Evolutionary conservation across 2,113 vertebrate genomes (phyloP), one percentile per base, ranked within the genome.

Genomic region (Bostrychus sinensis): DNA sequence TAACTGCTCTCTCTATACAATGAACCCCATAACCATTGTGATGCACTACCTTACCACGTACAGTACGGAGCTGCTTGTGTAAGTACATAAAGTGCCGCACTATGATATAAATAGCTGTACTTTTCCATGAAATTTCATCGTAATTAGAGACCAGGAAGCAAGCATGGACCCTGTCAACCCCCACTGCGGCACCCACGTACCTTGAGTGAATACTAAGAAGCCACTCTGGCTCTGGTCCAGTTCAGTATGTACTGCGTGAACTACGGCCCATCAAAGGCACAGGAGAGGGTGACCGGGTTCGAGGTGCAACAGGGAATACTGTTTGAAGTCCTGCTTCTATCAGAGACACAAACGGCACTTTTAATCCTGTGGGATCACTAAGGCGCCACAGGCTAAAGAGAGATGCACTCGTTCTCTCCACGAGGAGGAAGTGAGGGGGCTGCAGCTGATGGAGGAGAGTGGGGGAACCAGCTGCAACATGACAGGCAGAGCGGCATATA

Each of bases 151-250:
- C 83, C 85, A 81, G 74, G 81, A 89, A 82, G 79, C 83, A 89
- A 82, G 79, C 83, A 85, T 85, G 83, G 84, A 90, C 88, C 81
- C 79, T 78, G 57, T 91, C 85, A 89, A 90, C 87, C 87, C 88
- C 81, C 87, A 88, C 90, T 89, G 88, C 76, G 73, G 85, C 85
- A 88, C 82, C 84, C 87, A 90, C 73, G 88, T 79, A 90, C 84
- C 89, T 88, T 87, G 84, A 86, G 82, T 85, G 88, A 88, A 89
- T 88, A 91, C 88, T 89, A 91, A 89, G 87, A 85, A 90, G 86
- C 86, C 79, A 86, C 78, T 66, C 84, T 89, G 83, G 84, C 83
- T 78, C 74, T n/a, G 64, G 88, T 88, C 86, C 86, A 81, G 81
- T 88, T 86, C 84, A 86, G 81, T 78, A 86, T 82, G 85, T 85